Evolutionary conservation across 2,113 vertebrate species (phyloP), one percentile per base, ranked within the genome.

Genomic region (Pardalotus punctatus): DNA sequence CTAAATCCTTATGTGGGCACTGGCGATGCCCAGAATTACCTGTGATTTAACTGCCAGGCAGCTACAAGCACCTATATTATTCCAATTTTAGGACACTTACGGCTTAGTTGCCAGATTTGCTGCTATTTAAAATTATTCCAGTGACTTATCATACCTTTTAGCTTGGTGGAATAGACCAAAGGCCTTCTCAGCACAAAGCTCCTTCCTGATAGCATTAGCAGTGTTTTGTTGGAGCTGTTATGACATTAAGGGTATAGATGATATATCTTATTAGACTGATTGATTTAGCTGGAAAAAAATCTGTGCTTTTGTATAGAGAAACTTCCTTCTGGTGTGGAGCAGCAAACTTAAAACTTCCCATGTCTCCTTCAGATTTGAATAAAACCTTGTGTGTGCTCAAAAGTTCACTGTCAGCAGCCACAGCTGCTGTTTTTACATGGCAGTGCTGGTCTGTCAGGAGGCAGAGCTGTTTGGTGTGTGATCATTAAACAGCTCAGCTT

Each of bases 21-120:
- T 66, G 67, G 64, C 88, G 92, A 28, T 81, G 71, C 45, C 81
- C 51, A 51, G 71, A 80, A 86, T 24, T 45, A n/a, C 71, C 74
- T 40, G 60, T 92, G 81, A 90, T 93, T 95, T 96, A 94, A 38
- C 71, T 61, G 81, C 64, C 58, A 82, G 89, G 81, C 50, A 61
- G 87, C 50, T 51, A 40, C 81, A 80, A 72, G 54, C 66, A 82
- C 66, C 58, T 87, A 65, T 78, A 36, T 93, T 91, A 90, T 94
- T 91, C 62, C 56, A 54, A 23, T 43, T 90, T 94, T 60, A 70
- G 65, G 88, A 90, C 70, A 66, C 79, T 94, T 92, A 83, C 78
- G 80, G 67, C 81, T 83, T 66, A 5, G 31, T 83, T 88, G 81
- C 81, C 76, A 62, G 82, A 90, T 93, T 86, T 94, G 47, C 64